Evolutionary conservation across 92 coral and sea anemone genomes (phyloP), one percentile per base, ranked within the genome.

Genomic region (Chrysogorgia sp.): DNA sequence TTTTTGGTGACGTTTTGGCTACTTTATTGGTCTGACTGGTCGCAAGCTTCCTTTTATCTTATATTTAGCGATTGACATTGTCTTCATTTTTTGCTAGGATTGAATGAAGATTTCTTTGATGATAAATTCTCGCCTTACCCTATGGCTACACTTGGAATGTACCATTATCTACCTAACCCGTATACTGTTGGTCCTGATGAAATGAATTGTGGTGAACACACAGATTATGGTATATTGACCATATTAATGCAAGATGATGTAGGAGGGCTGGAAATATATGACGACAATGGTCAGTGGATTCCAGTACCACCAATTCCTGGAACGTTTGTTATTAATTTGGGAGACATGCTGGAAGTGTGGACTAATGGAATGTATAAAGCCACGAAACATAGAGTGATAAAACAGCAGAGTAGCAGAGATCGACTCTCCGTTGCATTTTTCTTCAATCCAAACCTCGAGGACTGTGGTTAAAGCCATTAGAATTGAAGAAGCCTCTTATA

Each of bases 271-370:
- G 87, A 91, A 37, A 88, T 84, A 52, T 58, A 82, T 58, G 71
- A 75, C 19, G 82, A 72, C 31, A 74, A 81, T 76, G 92, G 90
- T 15, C 47, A 52, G 19, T 91, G 96, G 96, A 86, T 83, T 21
- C 85, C 87, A 19, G 90, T 81, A 0, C 92, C 96, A 10, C 92
- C 90, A 13, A 63, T 91, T 28, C 87, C 89, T 7, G 89, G 87
- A 56, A 71, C 96, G 2, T 82, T 91, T 62, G 84, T 91, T 15
- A 29, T 91, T 56, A 91, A 91, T 67, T 58, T 91, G 28, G 96
- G 96, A 6, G 92, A 91, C 70, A 90, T 86, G 87, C 63, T 91
- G 71, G 92, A 91, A 68, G 68, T 79, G 10, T 91, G 92, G 92
- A 86, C 96, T 14, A 89, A 81, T 49, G 96, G 96, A 13, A 88